These are phyloP conservation scores for Hirudinaria manillensis DNA, from an alignment of 2,888 invertebrate genomes.

Conservation along the genomic window DNA sequence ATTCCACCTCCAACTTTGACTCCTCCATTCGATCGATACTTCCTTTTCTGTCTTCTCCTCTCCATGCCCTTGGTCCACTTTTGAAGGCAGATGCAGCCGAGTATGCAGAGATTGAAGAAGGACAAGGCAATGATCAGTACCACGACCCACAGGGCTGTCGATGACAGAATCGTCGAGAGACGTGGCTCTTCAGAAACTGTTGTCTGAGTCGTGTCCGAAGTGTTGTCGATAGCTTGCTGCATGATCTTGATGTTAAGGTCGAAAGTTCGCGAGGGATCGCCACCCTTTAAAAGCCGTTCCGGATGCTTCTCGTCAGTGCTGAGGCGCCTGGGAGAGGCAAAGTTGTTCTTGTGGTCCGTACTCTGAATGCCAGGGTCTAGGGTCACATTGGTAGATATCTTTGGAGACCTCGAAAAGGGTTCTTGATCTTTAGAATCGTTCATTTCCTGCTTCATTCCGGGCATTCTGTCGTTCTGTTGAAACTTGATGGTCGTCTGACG, in stretches of 20 bases:
- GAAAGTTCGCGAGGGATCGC: not conserved
- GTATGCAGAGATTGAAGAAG: not conserved
- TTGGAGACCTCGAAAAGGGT: not conserved
- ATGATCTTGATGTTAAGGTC: not conserved
- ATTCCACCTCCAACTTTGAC: not conserved
- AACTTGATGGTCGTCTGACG: not conserved
- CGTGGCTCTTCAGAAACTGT: not conserved
- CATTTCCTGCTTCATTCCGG: too few relatives aligned
- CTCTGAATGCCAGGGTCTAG: not conserved
- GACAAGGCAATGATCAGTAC: not conserved
- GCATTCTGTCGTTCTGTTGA: too few relatives aligned
- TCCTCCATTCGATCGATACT: not conserved
- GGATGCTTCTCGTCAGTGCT: not conserved
- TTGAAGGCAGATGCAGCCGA: not conserved
- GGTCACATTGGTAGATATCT: not conserved
- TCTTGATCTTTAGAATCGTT: not conserved
- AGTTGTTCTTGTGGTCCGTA: slow-evolving; percentile 1
- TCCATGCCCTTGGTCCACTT: slow-evolving; percentile 3
- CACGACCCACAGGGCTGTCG: not conserved
- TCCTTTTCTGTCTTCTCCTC: not conserved
- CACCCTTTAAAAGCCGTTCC: not conserved
- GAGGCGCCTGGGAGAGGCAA: not conserved
- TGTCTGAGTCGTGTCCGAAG: not conserved
- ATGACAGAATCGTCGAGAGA: not conserved
- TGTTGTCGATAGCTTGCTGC: not conserved